phyloP scores from a whole-genome alignment of 2,888 invertebrate species.

The Idaea biselata region DNA sequence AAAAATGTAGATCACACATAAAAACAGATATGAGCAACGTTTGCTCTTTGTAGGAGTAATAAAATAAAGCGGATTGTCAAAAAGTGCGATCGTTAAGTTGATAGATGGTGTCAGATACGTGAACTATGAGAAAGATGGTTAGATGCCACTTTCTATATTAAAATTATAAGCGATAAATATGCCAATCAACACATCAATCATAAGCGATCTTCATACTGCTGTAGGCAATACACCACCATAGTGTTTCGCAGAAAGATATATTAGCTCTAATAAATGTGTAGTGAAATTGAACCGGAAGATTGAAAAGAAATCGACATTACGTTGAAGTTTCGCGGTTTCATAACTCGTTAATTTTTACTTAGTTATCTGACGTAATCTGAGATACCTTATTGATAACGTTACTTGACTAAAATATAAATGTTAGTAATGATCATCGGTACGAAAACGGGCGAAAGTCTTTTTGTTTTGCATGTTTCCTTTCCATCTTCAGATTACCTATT shows the following conservation, averaged over 20 bases:
- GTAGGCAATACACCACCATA: constrained; percentile 42
- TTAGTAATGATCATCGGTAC: neutral
- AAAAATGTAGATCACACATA: neutral
- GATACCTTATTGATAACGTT: neutral
- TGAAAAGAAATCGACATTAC: constrained; percentile 60
- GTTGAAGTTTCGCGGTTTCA: constrained; percentile 11
- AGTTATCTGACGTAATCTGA: neutral
- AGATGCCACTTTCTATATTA: constrained; percentile 55
- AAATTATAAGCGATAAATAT: constrained; percentile 49
- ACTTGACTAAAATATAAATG: neutral
- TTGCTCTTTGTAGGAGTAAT: neutral
- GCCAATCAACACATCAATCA: constrained; percentile 49
- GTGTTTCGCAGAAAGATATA: constrained; percentile 37
- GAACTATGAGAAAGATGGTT: constrained; percentile 53
- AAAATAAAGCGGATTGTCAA: neutral
- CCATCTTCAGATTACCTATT: no score
- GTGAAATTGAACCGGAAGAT: constrained; percentile 68
- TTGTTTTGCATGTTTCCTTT: neutral
- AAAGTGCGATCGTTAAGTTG: constrained; percentile 29
- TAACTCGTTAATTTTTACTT: constrained; percentile 1
- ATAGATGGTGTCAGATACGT: constrained; percentile 50
- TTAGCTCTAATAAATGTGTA: constrained; percentile 41
- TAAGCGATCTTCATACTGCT: constrained; percentile 54
- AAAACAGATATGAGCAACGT: neutral
- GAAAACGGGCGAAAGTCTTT: neutral